Evolutionary conservation across 2,113 vertebrate species (phyloP).

Genomic region (Phaethon lepturus): DNA sequence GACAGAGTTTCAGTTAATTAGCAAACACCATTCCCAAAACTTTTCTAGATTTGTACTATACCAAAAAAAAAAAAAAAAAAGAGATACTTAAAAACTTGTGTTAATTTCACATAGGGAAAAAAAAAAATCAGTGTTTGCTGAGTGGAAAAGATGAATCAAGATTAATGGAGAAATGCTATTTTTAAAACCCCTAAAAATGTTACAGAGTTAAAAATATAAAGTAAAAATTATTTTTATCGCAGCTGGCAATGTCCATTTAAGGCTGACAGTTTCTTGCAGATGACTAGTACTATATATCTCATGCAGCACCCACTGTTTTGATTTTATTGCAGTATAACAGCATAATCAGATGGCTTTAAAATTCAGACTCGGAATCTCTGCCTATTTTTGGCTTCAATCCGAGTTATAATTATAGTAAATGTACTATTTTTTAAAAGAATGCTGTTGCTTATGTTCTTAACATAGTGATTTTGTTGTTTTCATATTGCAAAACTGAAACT

Average conservation of each 20-base stretch:
- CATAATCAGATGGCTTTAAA: slow-evolving; percentile 2
- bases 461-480: slow-evolving; percentile 50
- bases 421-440: slow-evolving; percentile 33
- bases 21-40: neutral
- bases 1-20: neutral
- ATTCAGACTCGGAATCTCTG: neutral
- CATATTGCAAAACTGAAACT: slow-evolving; percentile 66
- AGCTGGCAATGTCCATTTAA: slow-evolving; percentile 56
- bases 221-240: slow-evolving; percentile 10
- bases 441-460: slow-evolving; percentile 19
- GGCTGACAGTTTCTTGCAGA: slow-evolving; percentile 7
- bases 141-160: slow-evolving; percentile 51
- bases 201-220: slow-evolving; percentile 24
- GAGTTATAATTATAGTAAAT: slow-evolving; percentile 38
- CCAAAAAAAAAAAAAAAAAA: neutral
- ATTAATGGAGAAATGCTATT: slow-evolving; percentile 21
- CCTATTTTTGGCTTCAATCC: slow-evolving; percentile 23
- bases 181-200: slow-evolving; percentile 39
- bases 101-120: slow-evolving; percentile 3
- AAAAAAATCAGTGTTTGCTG: neutral
- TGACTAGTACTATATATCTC: neutral
- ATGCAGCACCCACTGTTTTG: neutral
- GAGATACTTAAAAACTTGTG: neutral
- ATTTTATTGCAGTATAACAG: neutral
- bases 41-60: neutral